Conservation (phyloP, 2,113 vertebrate species). For the Serinus canaria region DNA sequence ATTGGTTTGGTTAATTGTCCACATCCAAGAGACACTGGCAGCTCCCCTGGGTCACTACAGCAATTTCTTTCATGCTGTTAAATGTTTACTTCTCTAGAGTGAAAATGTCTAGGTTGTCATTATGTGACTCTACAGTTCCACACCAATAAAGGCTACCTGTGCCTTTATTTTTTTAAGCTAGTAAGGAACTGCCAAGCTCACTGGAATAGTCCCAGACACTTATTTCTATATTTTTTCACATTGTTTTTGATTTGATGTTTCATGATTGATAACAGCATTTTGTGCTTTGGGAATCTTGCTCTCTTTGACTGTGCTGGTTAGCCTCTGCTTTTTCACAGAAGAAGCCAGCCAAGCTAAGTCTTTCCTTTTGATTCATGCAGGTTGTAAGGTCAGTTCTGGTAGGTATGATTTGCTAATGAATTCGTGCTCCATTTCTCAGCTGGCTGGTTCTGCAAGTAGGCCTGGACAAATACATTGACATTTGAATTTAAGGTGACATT, state of each 20-base stretch:
- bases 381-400: slow-evolving; percentile 45
- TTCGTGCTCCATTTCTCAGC: slow-evolving; percentile 37
- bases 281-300: not conserved
- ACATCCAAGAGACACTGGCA: not conserved
- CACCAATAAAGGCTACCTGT: not conserved
- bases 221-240: not conserved
- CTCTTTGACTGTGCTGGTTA: not conserved
- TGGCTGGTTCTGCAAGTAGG: slow-evolving; percentile 29
- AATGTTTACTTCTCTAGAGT: not conserved
- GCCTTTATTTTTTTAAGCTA: not conserved
- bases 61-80: slow-evolving; percentile 17
- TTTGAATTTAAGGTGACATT: slow-evolving; percentile 27
- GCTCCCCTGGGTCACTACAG: not conserved
- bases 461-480: not conserved
- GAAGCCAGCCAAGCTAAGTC: not conserved
- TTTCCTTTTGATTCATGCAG: slow-evolving; percentile 14
- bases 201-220: not conserved
- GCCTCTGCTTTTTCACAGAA: not conserved
- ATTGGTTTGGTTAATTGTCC: slow-evolving; percentile 46
- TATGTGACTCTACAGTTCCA: not conserved
- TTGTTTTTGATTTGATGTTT: not conserved
- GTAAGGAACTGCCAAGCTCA: not conserved
- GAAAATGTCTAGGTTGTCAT: not conserved
- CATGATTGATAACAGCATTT: not conserved
- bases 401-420: slow-evolving; percentile 37